A percentile compares a stretch with the other conserved stretches of the same genome.
These are phyloP conservation scores for Hirundichthys speculiger DNA, from an alignment of 2,113 vertebrate species.

Conservation along the genomic window DNA sequence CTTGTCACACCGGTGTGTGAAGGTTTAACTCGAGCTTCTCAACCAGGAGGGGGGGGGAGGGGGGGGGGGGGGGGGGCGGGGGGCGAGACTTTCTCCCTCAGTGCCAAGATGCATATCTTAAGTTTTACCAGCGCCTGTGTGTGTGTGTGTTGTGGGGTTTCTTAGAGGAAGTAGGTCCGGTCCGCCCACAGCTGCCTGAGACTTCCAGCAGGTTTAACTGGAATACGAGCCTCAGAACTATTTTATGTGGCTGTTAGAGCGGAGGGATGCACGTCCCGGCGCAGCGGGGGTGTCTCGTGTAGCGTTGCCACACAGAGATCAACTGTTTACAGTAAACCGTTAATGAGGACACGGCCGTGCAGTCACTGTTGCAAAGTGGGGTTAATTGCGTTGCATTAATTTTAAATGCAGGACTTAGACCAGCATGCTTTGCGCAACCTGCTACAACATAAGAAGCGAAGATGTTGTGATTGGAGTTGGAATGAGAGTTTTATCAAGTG, in stretches of 20 bases:
- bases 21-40: slow-evolving; percentile 48
- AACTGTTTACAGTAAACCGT: slow-evolving; percentile 29
- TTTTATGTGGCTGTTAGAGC: slow-evolving; percentile 51
- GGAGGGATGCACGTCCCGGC: slow-evolving; percentile 35
- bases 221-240: slow-evolving; percentile 63
- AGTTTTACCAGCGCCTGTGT: slow-evolving; percentile 38
- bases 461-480: too few species aligned
- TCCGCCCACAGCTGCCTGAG: slow-evolving; percentile 30
- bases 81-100: slow-evolving; percentile 15
- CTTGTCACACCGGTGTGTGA: slow-evolving; percentile 44
- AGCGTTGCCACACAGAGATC: slow-evolving; percentile 34
- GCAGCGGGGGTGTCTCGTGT: slow-evolving; percentile 45
- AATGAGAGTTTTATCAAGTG: too few species aligned
- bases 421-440: too few species aligned
- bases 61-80: slow-evolving; percentile 1
- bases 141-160: slow-evolving; percentile 22
- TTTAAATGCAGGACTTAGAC: too few species aligned
- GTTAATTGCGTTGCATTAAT: too few species aligned
- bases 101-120: slow-evolving; percentile 28
- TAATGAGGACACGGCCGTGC: slow-evolving; percentile 30
- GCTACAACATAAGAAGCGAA: too few species aligned
- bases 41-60: too few species aligned
- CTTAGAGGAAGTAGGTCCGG: slow-evolving; percentile 49
- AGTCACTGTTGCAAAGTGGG: slow-evolving; percentile 21
- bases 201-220: slow-evolving; percentile 76